Conservation (phyloP, 2,888 invertebrate species). For the Ceriagrion tenellum region DNA sequence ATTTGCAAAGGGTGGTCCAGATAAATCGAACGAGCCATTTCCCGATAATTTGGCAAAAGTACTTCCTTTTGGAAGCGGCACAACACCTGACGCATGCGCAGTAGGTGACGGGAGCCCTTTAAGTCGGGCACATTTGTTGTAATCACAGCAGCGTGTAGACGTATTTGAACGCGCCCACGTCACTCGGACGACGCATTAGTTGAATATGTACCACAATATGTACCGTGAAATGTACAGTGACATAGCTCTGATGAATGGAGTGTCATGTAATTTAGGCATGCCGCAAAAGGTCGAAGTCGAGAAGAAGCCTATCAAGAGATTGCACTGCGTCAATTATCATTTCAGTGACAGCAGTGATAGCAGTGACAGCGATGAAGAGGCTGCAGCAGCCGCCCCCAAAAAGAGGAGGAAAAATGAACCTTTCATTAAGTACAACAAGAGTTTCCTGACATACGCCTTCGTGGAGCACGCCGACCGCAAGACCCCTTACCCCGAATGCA, state of each 20-base stretch:
- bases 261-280: background rate
- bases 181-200: too few species aligned
- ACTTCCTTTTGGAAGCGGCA: background rate
- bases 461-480: background rate
- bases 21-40: background rate
- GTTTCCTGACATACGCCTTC: background rate
- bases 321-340: background rate
- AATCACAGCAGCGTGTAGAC: background rate
- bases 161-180: too few species aligned
- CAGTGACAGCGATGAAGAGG: slow-evolving; percentile 5
- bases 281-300: background rate
- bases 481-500: background rate
- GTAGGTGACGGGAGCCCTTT: background rate
- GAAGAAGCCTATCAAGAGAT: background rate
- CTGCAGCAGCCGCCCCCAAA: background rate
- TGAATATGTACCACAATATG: background rate
- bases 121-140: background rate
- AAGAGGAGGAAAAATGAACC: background rate
- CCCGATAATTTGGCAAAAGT: background rate
- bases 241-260: background rate
- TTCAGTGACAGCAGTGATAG: background rate
- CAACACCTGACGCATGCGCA: slow-evolving; percentile 7
- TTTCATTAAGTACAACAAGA: background rate
- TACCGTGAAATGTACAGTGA: background rate
- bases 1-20: background rate